Evolutionary conservation across 2,797 vertebrate species (phyloP), one percentile per base, ranked within the genome.

Genomic region (Siniperca undulata): DNA sequence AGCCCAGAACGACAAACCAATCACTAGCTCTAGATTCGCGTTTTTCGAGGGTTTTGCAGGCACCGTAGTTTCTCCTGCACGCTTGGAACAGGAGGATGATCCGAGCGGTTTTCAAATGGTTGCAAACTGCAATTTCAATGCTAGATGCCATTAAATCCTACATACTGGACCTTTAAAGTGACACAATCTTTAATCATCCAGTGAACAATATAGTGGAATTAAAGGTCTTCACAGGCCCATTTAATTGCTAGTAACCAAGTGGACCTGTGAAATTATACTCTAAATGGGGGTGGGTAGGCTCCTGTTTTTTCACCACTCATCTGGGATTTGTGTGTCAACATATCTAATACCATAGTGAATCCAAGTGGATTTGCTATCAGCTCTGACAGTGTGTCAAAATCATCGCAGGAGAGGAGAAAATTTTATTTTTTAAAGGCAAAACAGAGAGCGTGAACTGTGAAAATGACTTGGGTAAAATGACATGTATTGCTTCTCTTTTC

Each of bases 331-430:
- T 61, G 48, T n/a, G 3, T 69, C 61, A 50, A 30, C 5, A 56
- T 38, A 34, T 5, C 12, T 27, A 44, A 60, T 44, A 67, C n/a
- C 30, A 17, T 13, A 38, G 60, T 17, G n/a, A 24, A 40, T 58
- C 61, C 19, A 24, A 48, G 10, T 14, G 10, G 64, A 36, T 42
- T 46, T 1, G 2, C 7, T 65, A 27, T 27, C n/a, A 46, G n/a
- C n/a, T 44, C 40, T 44, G 17, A 58, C 2, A 22, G 9, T 42
- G 12, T 50, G 67, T 71, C 36, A 50, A 27, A 82, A 64, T 68
- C 42, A 68, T 56, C 5, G 9, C 42, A 24, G 48, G 40, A 64
- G 52, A 82, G 19, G n/a, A 56, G 52, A 76, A 44, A 2, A 78
- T 42, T 64, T 74, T 1, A 78, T 42, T 70, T 74, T 59, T 50